A percentile compares a stretch with the other conserved stretches of the same genome.
Evolutionary conservation across 2,113 vertebrate genomes (phyloP).

Genomic region (Chascanopsetta lugubris): DNA sequence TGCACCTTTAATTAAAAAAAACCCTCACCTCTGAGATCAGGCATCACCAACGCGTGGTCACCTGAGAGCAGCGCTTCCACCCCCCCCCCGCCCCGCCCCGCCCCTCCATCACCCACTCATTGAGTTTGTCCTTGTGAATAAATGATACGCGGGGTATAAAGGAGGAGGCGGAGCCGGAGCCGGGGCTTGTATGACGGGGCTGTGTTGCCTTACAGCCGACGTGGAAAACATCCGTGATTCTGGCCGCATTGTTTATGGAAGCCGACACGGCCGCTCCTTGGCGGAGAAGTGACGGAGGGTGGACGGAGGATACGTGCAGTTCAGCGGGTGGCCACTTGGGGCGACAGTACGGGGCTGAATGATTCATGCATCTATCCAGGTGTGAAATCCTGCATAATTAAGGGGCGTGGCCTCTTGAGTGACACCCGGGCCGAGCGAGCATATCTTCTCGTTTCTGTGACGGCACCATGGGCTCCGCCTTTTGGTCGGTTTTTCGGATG

Average conservation of each 20-base stretch:
- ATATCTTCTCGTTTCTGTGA: no score
- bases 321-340: no score
- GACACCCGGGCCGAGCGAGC: no score
- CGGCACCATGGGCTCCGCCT: no score
- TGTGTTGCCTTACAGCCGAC: no score
- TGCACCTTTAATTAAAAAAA: no score
- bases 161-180: constrained; percentile 56
- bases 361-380: no score
- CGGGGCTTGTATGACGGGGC: constrained; percentile 52
- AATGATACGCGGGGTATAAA: constrained; percentile 66
- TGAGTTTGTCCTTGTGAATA: constrained; percentile 60
- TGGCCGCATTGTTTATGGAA: constrained; percentile 63
- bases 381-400: no score
- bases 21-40: constrained; percentile 68
- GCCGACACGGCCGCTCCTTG: constrained; percentile 44
- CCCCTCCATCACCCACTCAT: constrained; percentile 42
- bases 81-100: no score
- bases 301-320: constrained; percentile 43
- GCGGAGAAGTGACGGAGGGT: constrained; percentile 15
- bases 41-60: constrained; percentile 67
- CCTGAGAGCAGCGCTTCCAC: constrained; percentile 62
- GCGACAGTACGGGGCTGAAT: no score
- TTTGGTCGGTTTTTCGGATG: no score
- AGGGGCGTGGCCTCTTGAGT: no score
- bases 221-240: constrained; percentile 44